Conservation (phyloP, 2,888 invertebrate genomes). For the Sclerodermus sp. region DNA sequence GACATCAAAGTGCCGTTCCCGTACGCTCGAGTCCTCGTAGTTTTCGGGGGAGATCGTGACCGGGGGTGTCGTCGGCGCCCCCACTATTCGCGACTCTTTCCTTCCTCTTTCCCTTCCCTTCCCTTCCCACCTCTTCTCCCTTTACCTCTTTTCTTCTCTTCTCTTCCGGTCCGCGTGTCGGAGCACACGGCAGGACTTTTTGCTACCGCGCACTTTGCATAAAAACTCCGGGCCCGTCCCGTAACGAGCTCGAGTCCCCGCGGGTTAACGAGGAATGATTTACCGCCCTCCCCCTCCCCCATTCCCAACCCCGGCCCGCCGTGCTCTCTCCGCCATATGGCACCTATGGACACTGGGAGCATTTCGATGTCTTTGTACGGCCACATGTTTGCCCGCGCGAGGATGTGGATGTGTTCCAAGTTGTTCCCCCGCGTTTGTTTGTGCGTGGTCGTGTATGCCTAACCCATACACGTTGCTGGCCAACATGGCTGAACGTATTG, state of each 20-base stretch:
- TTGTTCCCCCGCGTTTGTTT: too few species aligned
- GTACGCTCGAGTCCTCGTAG: too few species aligned
- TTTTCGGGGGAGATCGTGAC: too few species aligned
- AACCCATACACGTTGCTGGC: too few species aligned
- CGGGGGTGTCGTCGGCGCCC: too few species aligned
- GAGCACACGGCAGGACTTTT: background rate
- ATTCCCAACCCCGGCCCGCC: too few species aligned
- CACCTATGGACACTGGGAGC: slow-evolving; percentile 3
- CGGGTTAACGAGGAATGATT: slow-evolving; percentile 36
- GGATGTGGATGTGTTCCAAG: background rate
- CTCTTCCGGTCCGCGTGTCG: background rate
- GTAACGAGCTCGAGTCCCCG: slow-evolving; percentile 31
- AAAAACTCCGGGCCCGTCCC: slow-evolving; percentile 30
- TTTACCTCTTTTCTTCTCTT: background rate
- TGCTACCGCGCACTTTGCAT: slow-evolving; percentile 8
- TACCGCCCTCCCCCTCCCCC: slow-evolving; percentile 28
- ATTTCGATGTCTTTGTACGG: background rate
- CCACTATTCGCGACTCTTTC: too few species aligned
- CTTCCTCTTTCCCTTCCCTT: too few species aligned
- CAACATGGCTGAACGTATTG: too few species aligned
- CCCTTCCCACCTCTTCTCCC: background rate
- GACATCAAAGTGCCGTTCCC: too few species aligned
- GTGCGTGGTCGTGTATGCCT: too few species aligned
- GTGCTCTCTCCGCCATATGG: slow-evolving; percentile 37
- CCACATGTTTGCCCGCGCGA: background rate